A percentile compares a stretch with the other conserved stretches of the same genome.
Evolutionary conservation across 2,113 vertebrate species (phyloP).

Genomic region (Peromyscus leucopus): DNA sequence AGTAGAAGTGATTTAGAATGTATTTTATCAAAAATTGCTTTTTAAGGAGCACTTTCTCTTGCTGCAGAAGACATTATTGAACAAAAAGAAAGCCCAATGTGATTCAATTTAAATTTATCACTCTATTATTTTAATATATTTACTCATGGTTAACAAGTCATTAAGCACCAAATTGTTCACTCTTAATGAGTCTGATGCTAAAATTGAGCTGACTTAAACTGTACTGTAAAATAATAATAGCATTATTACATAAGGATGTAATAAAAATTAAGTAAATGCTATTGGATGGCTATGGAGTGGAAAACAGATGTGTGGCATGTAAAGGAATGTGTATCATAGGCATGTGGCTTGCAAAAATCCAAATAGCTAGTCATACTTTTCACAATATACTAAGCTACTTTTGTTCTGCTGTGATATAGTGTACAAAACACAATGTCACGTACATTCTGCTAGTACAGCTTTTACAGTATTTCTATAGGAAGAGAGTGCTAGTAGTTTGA

Average conservation of each 20-base stretch:
- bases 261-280: slow-evolving; percentile 85
- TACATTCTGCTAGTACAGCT: neutral
- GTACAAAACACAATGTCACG: neutral
- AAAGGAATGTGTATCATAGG: slow-evolving; percentile 52
- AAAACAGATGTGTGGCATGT: slow-evolving; percentile 69
- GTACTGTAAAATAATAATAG: slow-evolving; percentile 84
- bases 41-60: slow-evolving; percentile 85
- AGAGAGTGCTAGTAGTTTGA: slow-evolving; percentile 30
- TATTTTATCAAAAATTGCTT: slow-evolving; percentile 84
- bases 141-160: slow-evolving; percentile 89
- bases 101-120: slow-evolving; percentile 87
- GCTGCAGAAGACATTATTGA: slow-evolving; percentile 82
- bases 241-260: slow-evolving; percentile 72
- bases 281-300: slow-evolving; percentile 67
- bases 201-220: slow-evolving; percentile 85
- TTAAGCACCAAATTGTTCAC: slow-evolving; percentile 88
- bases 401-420: neutral
- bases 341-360: neutral
- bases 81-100: slow-evolving; percentile 62
- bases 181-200: slow-evolving; percentile 86
- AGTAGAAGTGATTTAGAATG: slow-evolving; percentile 75
- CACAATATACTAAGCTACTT: neutral
- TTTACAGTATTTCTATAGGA: neutral
- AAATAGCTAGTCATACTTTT: neutral
- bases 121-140: slow-evolving; percentile 90